Conservation (phyloP, 2,113 vertebrate genomes). For the Stomatorhinus ivindoensis region DNA sequence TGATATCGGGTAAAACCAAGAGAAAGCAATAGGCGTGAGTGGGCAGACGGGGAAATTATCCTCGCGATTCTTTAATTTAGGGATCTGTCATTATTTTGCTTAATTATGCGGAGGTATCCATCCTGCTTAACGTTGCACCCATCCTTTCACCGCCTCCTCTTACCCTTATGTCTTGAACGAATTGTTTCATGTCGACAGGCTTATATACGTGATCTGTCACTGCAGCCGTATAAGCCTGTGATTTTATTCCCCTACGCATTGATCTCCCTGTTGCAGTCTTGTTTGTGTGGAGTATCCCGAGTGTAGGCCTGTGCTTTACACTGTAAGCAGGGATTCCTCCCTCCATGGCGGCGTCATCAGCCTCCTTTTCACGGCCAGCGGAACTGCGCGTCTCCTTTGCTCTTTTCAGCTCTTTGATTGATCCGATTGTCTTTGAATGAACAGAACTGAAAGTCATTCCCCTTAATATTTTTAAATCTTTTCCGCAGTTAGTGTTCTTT, state of each 20-base stretch:
- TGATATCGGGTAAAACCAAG: neutral
- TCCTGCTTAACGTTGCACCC: constrained; percentile 23
- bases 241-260: neutral
- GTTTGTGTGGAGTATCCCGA: neutral
- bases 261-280: neutral
- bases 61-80: constrained; percentile 17
- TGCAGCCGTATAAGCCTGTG: neutral
- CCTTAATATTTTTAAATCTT: neutral
- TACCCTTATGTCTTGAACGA: neutral
- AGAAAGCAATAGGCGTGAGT: neutral
- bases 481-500: neutral
- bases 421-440: neutral
- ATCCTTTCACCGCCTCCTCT: neutral
- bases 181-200: neutral
- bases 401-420: neutral
- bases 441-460: neutral
- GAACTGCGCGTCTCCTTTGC: neutral
- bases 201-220: neutral
- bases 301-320: neutral
- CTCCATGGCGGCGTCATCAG: neutral
- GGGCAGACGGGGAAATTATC: neutral
- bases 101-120: constrained; percentile 35
- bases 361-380: neutral
- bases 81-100: constrained; percentile 31
- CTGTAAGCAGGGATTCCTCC: neutral